Percentiles rank a stretch among this genome's conserved stretches.
phyloP scores from a whole-genome alignment of 2,113 vertebrate species.

The Lepisosteus oculatus region DNA sequence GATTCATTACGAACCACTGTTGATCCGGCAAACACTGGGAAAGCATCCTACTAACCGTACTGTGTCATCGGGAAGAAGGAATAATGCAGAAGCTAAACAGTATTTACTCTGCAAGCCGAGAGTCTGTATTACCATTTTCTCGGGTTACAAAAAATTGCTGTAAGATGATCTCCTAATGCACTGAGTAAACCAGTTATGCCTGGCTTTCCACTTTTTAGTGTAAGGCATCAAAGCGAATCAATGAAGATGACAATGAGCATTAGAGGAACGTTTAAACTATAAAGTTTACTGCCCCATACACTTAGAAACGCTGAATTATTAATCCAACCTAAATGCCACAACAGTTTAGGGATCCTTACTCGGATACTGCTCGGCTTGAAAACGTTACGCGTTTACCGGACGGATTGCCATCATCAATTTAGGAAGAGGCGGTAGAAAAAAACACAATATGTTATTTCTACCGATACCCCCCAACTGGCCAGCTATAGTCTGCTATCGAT shows the following conservation, averaged over 20 bases:
- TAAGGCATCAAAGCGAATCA: constrained; percentile 48
- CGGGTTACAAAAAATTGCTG: constrained; percentile 82
- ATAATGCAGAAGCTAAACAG: constrained; percentile 34
- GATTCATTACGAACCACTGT: constrained; percentile 86
- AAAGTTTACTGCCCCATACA: constrained; percentile 12
- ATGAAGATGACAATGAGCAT: constrained; percentile 46
- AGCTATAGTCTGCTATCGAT: too few relatives aligned
- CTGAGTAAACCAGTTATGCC: constrained; percentile 68
- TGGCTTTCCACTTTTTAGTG: constrained; percentile 52
- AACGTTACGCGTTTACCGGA: neutral
- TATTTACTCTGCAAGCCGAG: constrained; percentile 71
- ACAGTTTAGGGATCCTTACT: neutral
- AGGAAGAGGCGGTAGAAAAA: too few relatives aligned
- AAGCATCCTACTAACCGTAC: constrained; percentile 40
- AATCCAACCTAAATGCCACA: constrained; percentile 21
- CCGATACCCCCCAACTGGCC: too few relatives aligned
- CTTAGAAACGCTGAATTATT: constrained; percentile 24
- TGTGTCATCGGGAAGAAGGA: constrained; percentile 38
- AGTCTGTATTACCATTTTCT: constrained; percentile 74
- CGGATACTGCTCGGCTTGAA: neutral
- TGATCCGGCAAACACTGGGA: constrained; percentile 72
- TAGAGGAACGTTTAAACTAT: constrained; percentile 21
- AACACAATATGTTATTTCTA: too few relatives aligned
- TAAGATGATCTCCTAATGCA: constrained; percentile 82
- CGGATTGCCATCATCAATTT: too few relatives aligned